Evolutionary conservation across 2,113 vertebrate genomes (phyloP).

Genomic region (Dunckerocampus dactyliophorus): DNA sequence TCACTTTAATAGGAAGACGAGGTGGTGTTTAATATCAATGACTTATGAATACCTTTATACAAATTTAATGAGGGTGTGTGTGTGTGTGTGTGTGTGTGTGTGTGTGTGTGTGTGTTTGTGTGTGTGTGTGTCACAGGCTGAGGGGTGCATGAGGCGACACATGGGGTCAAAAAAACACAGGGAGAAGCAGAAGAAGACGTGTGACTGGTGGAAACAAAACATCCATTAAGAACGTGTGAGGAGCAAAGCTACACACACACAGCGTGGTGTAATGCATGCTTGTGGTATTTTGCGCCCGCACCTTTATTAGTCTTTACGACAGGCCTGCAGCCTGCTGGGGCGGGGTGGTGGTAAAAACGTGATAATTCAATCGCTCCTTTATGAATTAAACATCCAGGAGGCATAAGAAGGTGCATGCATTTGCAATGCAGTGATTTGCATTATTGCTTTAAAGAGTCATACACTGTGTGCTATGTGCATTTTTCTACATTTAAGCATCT

Average conservation of each 20-base stretch:
- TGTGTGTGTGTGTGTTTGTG: background rate
- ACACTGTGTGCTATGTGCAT: background rate
- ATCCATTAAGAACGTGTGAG: background rate
- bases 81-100: background rate
- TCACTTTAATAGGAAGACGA: background rate
- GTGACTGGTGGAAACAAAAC: background rate
- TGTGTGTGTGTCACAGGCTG: background rate
- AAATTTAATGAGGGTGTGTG: background rate
- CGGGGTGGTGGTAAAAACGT: background rate
- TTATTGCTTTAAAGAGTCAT: background rate
- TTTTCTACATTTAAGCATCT: background rate
- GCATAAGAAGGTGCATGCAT: background rate
- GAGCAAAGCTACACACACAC: background rate
- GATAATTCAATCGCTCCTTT: slow-evolving; percentile 9
- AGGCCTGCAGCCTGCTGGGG: background rate
- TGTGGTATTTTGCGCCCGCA: background rate
- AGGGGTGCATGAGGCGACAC: background rate
- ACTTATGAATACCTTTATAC: background rate
- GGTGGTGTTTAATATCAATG: background rate
- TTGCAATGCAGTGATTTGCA: slow-evolving; percentile 5
- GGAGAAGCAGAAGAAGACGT: background rate
- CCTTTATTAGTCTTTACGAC: slow-evolving; percentile 10
- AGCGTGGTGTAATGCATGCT: background rate
- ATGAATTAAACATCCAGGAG: slow-evolving; percentile 11
- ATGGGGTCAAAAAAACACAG: background rate